Evolutionary conservation across 2,888 invertebrate species (phyloP), one percentile per base, ranked within the genome.

Genomic region (Nomada fabriciana): DNA sequence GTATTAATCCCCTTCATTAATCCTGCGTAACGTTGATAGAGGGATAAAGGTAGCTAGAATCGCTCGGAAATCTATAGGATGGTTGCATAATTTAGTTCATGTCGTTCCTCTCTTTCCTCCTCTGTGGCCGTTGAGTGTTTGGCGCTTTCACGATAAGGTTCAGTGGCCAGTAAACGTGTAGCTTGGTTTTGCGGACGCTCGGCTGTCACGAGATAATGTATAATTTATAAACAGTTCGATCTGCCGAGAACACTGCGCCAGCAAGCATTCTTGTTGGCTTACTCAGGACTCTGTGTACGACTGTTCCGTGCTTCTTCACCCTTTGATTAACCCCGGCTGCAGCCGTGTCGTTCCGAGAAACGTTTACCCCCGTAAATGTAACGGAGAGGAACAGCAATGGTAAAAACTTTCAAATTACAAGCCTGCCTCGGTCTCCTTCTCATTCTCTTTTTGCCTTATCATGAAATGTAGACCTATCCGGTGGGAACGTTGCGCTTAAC

Each of bases 221-320:
- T 93, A 94, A 93, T 94, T 94, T 94, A 94, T 93, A 93, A 94
- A 93, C 94, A 93, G 92, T 88, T 91, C 91, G 92, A 91, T 91
- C 90, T 89, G 89, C 88, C 88, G 85, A 82, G 85, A 85, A 85
- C 79, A 74, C 70, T 73, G 79, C 80, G 83, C 80, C 81, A 74
- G 78, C 84, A 78, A 82, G 84, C 86, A 83, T 83, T 83, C 83
- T 63, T 74, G 60, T 53, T 70, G 47, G 60, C 69, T 83, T 83
- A 83, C 73, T 73, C 76, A 72, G 77, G 68, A 23, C 68, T 43
- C 63, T 52, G 60, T 47, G 55, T 42, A 50, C 42, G 43, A 59
- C 25, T 59, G 60, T 65, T 80, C 20, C 73, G 67, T 81, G 61
- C 81, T 81, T 65, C 61, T 81, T 57, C 80, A 80, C 67, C 80